Conservation (phyloP, 2,113 vertebrate genomes). For the Zootoca vivipara region DNA sequence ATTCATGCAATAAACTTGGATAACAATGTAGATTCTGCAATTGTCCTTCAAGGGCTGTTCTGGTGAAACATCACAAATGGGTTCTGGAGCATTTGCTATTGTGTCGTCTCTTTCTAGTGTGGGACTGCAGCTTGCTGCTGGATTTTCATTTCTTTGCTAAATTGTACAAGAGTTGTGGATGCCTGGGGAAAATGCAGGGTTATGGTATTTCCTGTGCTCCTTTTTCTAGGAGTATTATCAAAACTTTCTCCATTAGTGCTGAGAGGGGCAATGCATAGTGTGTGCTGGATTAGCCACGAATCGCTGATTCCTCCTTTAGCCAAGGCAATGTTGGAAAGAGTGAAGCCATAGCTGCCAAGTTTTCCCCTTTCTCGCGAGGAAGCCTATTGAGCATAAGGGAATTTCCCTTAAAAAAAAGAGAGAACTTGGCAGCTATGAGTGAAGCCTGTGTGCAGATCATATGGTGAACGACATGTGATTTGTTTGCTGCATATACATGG, state of each 20-base stretch:
- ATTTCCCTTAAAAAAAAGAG: no score
- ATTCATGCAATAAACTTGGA: neutral
- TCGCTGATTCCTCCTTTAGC: neutral
- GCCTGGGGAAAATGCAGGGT: neutral
- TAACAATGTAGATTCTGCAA: neutral
- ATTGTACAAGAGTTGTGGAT: neutral
- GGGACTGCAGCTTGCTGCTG: neutral
- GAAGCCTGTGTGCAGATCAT: neutral
- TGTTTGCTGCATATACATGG: neutral
- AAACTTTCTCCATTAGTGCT: neutral
- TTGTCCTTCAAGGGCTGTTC: slow-evolving; percentile 20
- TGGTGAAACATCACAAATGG: neutral
- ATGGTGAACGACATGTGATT: neutral
- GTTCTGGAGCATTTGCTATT: slow-evolving; percentile 1
- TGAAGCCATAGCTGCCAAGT: no score
- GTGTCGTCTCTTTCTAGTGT: neutral
- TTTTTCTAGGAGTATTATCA: neutral
- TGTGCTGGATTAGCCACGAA: neutral
- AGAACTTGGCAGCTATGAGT: no score
- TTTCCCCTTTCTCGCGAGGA: no score
- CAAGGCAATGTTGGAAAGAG: neutral
- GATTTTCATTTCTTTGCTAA: neutral
- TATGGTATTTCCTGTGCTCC: neutral
- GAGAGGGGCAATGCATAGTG: neutral
- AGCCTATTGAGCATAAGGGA: no score